These are phyloP conservation scores for Azemiops feae DNA, from an alignment of 2,113 vertebrate genomes.

Conservation along the genomic window DNA sequence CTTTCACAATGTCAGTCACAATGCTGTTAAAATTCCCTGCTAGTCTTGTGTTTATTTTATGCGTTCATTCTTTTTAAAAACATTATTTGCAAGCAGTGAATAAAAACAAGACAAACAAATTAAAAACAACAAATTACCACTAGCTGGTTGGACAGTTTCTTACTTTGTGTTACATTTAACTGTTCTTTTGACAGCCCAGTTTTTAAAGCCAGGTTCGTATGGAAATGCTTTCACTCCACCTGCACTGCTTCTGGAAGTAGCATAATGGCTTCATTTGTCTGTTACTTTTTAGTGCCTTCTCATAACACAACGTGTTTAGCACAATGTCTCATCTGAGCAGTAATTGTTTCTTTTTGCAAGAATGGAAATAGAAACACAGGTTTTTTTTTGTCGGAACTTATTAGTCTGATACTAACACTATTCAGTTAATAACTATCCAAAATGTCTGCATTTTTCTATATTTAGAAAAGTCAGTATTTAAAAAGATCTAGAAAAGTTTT, in stretches of 20 bases:
- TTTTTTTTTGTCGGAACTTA: constrained; percentile 65
- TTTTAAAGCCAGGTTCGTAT: constrained; percentile 99
- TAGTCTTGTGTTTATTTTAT: constrained; percentile 84
- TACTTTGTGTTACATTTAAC: constrained; percentile 99
- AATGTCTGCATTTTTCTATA: background rate
- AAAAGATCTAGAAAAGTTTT: background rate
- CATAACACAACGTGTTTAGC: constrained; percentile 86
- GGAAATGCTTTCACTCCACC: constrained; percentile 99
- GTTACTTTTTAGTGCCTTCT: constrained; percentile 89
- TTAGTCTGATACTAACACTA: background rate
- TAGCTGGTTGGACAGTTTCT: constrained; percentile 93
- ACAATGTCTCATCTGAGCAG: constrained; percentile 85
- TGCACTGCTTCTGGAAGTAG: constrained; percentile 99
- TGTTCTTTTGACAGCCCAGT: constrained; percentile 99
- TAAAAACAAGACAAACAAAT: constrained; percentile 77
- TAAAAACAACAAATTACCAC: constrained; percentile 73
- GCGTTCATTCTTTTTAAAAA: constrained; percentile 82
- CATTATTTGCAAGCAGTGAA: constrained; percentile 85
- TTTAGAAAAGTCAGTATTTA: background rate
- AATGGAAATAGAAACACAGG: constrained; percentile 45
- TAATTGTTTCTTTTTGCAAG: constrained; percentile 43
- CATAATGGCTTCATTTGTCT: constrained; percentile 94
- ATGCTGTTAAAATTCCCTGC: constrained; percentile 80
- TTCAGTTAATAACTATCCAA: background rate
- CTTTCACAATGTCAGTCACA: constrained; percentile 82